Base-by-base conservation (phyloP, 23 tunicate genomes). In the Phallusia fumigata region DNA sequence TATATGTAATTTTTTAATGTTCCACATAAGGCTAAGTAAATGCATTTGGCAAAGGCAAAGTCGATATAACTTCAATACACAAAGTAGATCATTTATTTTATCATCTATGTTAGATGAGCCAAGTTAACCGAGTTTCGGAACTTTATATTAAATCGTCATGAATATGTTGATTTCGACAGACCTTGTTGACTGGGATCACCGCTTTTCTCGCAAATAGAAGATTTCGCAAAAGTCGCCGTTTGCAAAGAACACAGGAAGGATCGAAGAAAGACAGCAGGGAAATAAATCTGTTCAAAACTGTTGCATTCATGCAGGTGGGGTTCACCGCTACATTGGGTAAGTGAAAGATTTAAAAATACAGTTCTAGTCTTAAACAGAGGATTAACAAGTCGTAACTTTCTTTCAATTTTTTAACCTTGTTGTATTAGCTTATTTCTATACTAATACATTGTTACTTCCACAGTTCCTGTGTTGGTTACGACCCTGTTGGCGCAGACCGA, bases 381-480 rank as follows among this genome's bases (percentile, higher is more conserved):
- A 40, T 40, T 40, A 40, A 40, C 10, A 40, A 40, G 10, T 40
- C 47, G 10, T 3, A 40, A 40, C 5, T 40, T 3, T 10, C 47
- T 3, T 40, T 40, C 47, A 40, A 40, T 40, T 3, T 40, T 5
- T 10, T 10, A 40, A 10, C 10, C 47, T 5, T 40, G 10, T 10
- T 40, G 47, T 10, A 40, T 40, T 40, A 40, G 47, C 5, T 40
- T 40, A 40, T 40, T 3, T 40, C 10, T 40, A 40, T 58, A 24
- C 69, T 22, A 3, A 58, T 6, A 24, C 13, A 24, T 21, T 58
- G 69, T 13, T 22, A 21, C 26, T 6, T 58, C 3, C 28, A 13
- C 69, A 89, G 94, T 79, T 33, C 94, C 94, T 0, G 52, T 89
- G 19, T 58, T 36, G 13, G 47, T 89, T 12, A 82, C 80, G 18